A percentile compares a stretch with the other conserved stretches of the same genome.
Conservation (phyloP, 1,140 invertebrate genomes). For the Schlechtendalia chinensis region DNA sequence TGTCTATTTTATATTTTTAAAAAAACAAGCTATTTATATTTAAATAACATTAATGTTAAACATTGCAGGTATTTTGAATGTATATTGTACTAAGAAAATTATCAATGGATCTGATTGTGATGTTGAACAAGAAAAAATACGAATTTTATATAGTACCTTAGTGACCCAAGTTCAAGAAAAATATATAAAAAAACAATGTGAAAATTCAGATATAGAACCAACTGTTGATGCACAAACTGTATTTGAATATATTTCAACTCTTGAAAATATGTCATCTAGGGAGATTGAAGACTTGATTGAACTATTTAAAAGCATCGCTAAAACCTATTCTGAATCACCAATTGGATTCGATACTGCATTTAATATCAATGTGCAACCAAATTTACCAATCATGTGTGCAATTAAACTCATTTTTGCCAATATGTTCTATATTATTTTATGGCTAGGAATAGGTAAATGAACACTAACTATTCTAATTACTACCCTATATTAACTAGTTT, state of each 20-base stretch:
- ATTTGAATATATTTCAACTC: constrained; percentile 38
- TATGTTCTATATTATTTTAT: constrained; percentile 42
- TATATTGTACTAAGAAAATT: constrained; percentile 31
- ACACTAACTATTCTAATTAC: not conserved
- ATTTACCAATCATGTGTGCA: constrained; percentile 25
- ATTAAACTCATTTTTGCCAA: constrained; percentile 38
- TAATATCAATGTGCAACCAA: constrained; percentile 33
- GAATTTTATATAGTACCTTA: constrained; percentile 1
- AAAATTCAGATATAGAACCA: constrained; percentile 22
- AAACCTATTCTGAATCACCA: constrained; percentile 23
- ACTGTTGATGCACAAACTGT: constrained; percentile 27
- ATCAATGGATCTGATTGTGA: constrained; percentile 19
- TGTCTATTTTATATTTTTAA: too few species aligned
- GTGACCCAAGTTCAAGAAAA: constrained; percentile 34
- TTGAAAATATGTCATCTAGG: constrained; percentile 25
- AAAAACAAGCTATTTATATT: too few species aligned
- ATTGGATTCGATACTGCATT: constrained; percentile 40
- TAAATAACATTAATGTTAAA: too few species aligned
- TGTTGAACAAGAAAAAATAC: constrained; percentile 30
- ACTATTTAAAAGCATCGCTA: constrained; percentile 41
- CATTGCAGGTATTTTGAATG: constrained; percentile 29
- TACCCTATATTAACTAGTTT: not conserved
- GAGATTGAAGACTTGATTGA: constrained; percentile 39
- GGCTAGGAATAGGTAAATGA: constrained; percentile 40
- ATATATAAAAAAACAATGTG: constrained; percentile 38